Conservation (phyloP, 2,797 vertebrate genomes). For the Chaetodon trifasciatus region DNA sequence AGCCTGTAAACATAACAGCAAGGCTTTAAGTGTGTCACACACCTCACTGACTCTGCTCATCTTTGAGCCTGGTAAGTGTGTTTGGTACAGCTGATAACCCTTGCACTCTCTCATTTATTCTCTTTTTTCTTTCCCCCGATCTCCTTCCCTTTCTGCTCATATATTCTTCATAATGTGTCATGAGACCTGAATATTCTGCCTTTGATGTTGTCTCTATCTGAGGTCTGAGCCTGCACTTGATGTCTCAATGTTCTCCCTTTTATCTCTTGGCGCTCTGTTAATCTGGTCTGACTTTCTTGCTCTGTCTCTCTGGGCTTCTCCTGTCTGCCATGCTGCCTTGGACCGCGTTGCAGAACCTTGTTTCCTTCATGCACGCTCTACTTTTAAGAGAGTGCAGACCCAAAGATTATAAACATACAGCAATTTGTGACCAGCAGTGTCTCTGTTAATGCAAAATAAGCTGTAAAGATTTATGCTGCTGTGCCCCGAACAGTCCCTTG, state of each 20-base stretch:
- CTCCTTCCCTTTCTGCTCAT: slow-evolving; percentile 61
- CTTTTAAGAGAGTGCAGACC: neutral
- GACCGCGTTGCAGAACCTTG: slow-evolving; percentile 3
- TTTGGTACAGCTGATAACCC: slow-evolving; percentile 66
- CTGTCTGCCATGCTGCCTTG: slow-evolving; percentile 70
- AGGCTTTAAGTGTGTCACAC: slow-evolving; percentile 30
- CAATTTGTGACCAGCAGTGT: neutral
- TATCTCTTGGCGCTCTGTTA: slow-evolving; percentile 69
- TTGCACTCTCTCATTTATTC: slow-evolving; percentile 64
- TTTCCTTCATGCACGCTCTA: slow-evolving; percentile 13
- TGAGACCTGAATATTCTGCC: slow-evolving; percentile 76
- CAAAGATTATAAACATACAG: neutral
- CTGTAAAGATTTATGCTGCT: neutral
- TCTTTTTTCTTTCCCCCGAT: slow-evolving; percentile 54
- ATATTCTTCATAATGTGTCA: slow-evolving; percentile 72
- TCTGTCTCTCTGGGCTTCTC: slow-evolving; percentile 54
- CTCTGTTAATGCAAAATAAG: neutral
- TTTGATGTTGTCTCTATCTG: slow-evolving; percentile 78
- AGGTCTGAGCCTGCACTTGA: slow-evolving; percentile 73
- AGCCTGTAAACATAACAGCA: neutral
- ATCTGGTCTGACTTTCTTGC: slow-evolving; percentile 68
- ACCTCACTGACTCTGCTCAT: slow-evolving; percentile 46
- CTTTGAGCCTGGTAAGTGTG: slow-evolving; percentile 75
- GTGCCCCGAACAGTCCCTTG: neutral
- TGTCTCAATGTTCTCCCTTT: slow-evolving; percentile 77